Percentiles rank a stretch among this genome's conserved stretches.
phyloP scores from a whole-genome alignment of 2,113 vertebrate species.

The Garra rufa region DNA sequence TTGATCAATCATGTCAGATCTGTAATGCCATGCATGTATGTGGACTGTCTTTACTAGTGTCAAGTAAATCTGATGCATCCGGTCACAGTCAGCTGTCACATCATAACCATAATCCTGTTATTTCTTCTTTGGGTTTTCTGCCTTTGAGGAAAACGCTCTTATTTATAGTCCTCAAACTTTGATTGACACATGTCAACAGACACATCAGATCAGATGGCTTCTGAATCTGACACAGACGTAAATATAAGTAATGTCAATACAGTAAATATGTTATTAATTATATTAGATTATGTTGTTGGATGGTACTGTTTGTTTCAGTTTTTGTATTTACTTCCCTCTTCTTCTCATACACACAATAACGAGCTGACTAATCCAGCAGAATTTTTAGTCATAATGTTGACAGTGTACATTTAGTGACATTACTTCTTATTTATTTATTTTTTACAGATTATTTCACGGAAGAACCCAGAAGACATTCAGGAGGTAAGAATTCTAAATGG shows the following conservation, averaged over 20 bases:
- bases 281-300: neutral
- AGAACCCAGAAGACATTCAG: slow-evolving; percentile 95
- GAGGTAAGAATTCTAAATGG: slow-evolving; percentile 82
- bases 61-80: neutral
- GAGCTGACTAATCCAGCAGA: neutral
- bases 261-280: neutral
- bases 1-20: neutral
- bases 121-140: neutral
- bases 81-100: neutral
- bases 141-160: neutral
- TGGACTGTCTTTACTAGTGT: neutral
- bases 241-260: neutral
- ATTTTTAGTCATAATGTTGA: neutral
- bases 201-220: neutral
- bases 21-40: neutral
- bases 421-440: slow-evolving; percentile 46
- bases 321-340: neutral
- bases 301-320: neutral
- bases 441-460: slow-evolving; percentile 93
- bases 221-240: neutral
- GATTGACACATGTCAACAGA: neutral
- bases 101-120: neutral
- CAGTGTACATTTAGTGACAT: neutral
- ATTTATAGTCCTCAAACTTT: neutral
- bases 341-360: neutral